A percentile compares a stretch with the other conserved stretches of the same genome.
Evolutionary conservation across 2,888 invertebrate species (phyloP).

Genomic region (Argyresthia goedartella): DNA sequence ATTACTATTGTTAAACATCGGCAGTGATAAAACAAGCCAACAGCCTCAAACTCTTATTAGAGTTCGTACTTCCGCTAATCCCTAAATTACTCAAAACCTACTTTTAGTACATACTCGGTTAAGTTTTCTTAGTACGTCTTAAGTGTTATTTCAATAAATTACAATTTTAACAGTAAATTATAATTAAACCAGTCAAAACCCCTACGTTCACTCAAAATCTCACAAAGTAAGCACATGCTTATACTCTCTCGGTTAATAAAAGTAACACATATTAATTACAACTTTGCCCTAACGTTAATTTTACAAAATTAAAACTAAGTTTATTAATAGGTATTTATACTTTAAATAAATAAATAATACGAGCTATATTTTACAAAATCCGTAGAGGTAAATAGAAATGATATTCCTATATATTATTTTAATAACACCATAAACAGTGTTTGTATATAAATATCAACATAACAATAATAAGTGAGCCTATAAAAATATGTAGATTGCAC

Average conservation of each 20-base stretch:
- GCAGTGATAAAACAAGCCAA: conserved; percentile 65
- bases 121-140: conserved; percentile 17
- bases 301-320: conserved; percentile 55
- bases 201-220: conserved; percentile 54
- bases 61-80: background rate
- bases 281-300: conserved; percentile 12
- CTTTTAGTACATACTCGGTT: background rate
- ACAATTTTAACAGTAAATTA: conserved; percentile 37
- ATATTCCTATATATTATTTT: conserved; percentile 34
- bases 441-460: conserved; percentile 17
- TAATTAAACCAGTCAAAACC: conserved; percentile 42
- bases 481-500: conserved; percentile 65
- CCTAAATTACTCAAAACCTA: background rate
- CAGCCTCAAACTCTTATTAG: conserved; percentile 11
- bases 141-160: conserved; percentile 30
- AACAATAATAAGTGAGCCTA: conserved; percentile 39
- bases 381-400: conserved; percentile 46
- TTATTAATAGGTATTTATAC: conserved; percentile 19
- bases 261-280: background rate
- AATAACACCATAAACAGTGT: conserved; percentile 22
- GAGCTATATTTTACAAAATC: conserved; percentile 64
- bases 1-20: conserved; percentile 49
- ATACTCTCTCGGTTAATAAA: background rate
- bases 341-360: conserved; percentile 47
- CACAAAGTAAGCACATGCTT: conserved; percentile 46